A percentile compares a stretch with the other conserved stretches of the same genome.
Evolutionary conservation across 2,888 invertebrate species (phyloP).

Genomic region (Hypselothyrea guttata): DNA sequence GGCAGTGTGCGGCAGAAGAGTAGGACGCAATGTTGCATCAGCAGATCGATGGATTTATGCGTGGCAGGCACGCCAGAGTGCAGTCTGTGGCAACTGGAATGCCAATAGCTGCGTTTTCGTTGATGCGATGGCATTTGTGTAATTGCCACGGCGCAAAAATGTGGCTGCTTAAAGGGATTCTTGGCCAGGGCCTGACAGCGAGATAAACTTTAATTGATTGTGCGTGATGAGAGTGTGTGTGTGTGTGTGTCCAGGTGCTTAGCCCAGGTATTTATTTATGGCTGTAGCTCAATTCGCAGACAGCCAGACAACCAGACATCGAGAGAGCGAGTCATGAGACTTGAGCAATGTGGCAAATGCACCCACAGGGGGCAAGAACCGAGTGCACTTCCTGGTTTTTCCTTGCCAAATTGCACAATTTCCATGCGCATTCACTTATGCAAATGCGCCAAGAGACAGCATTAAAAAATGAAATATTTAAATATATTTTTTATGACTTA

Average conservation of each 20-base stretch:
- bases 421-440: conserved; percentile 72
- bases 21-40: conserved; percentile 29
- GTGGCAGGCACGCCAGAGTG: conserved; percentile 50
- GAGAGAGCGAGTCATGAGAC: not conserved
- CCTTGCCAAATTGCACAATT: conserved; percentile 66
- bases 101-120: conserved; percentile 62
- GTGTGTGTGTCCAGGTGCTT: conserved; percentile 19
- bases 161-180: conserved; percentile 36
- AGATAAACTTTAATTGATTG: conserved; percentile 72
- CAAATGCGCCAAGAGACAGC: conserved; percentile 52
- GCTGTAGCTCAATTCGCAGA: conserved; percentile 28
- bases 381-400: conserved; percentile 66
- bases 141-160: conserved; percentile 54
- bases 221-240: conserved; percentile 51
- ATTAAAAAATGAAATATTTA: conserved; percentile 47
- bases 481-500: conserved; percentile 70
- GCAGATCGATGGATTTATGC: conserved; percentile 67
- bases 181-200: conserved; percentile 41
- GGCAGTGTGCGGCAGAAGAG: conserved; percentile 2
- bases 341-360: not conserved
- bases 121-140: conserved; percentile 68
- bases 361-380: conserved; percentile 41
- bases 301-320: conserved; percentile 7
- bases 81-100: conserved; percentile 52
- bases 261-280: conserved; percentile 49